Base-by-base conservation (phyloP, 1,140 invertebrate species). In the Leucophenga varia region DNA sequence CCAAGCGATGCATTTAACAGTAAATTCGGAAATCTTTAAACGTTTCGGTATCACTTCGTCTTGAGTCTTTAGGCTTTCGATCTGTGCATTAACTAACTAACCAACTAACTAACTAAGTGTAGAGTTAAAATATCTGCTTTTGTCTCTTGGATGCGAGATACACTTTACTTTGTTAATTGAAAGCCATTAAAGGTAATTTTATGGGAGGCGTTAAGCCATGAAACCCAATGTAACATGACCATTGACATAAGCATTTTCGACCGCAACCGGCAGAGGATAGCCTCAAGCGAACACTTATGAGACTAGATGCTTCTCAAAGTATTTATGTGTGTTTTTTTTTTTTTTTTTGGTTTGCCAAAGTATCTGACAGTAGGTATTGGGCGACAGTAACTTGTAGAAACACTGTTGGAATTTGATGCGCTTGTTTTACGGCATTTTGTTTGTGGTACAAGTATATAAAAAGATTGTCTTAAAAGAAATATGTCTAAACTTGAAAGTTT, bases 111-210 rank as follows among this genome's bases (percentile, higher is more conserved):
- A n/a, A n/a, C n/a, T n/a, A n/a, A n/a, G n/a, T n/a, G n/a, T n/a
- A n/a, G n/a, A n/a, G n/a, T n/a, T n/a, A n/a, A n/a, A n/a, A n/a
- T n/a, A n/a, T n/a, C n/a, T n/a, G n/a, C n/a, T n/a, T n/a, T n/a
- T n/a, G n/a, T n/a, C 10, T 25, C 10, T 25, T 5, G 22, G 22
- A 25, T 25, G 22, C 19, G 60, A 64, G 67, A 61, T 71, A 71
- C 55, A 71, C 58, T 71, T 71, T 68, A 71, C 58, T 71, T 71
- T 68, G 67, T 71, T 72, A 72, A 72, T 72, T 72, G 69, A 72
- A 72, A 70, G 59, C 69, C 64, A 72, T 72, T 72, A 69, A 72
- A 72, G 69, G 61, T 72, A 69, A 72, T 72, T 72, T 72, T 72
- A 72, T 72, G 69, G 64, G 63, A 72, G 69, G 69, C 69, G 69